Evolutionary conservation across 2,888 invertebrate species (phyloP), one percentile per base, ranked within the genome.

Genomic region (Entomobrya multifasciata): DNA sequence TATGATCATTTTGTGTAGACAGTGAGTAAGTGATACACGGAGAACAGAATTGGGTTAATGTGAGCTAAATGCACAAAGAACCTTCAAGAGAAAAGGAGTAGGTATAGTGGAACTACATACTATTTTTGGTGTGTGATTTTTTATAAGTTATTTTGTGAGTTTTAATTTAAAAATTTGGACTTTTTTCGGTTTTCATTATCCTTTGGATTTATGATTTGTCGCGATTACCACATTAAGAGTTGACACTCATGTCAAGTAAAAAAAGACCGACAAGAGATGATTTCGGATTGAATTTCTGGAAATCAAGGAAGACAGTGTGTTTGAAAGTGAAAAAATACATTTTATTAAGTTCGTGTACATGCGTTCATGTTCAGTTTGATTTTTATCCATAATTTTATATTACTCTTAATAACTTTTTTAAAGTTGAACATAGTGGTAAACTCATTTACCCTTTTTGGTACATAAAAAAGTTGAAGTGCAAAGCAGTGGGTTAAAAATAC

Each of bases 361-460:
- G 60, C 62, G 77, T 62, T 62, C 57, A 62, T 60, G 62, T 27
- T 47, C 47, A 44, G 41, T 78, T 79, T 79, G 62, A 65, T 79
- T 47, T 65, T 47, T 36, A 17, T 20, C 20, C 27, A 22, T 27
- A 67, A 49, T 65, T 67, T 49, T 36, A 79, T 44, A 79, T 65
- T 44, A 41, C 41, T 25, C 22, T 79, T 79, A 79, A 79, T 27
- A 57, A 62, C 27, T 47, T 60, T 65, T 57, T 49, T 65, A 11
- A 79, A 49, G 17, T 67, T 30, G 44, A 78, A 60, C 41, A 27
- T n/a, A n/a, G 25, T 60, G 77, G 52, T 60, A 60, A 60, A 60
- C 77, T 76, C 22, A 22, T 44, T 60, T 76, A 22, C 47, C 60
- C 78, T 6, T 62, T 62, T 2, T 30, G 67, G 17, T 3, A n/a